A percentile compares a stretch with the other conserved stretches of the same genome.
Evolutionary conservation across 2,888 invertebrate species (phyloP).

Genomic region (Proisotoma minuta): DNA sequence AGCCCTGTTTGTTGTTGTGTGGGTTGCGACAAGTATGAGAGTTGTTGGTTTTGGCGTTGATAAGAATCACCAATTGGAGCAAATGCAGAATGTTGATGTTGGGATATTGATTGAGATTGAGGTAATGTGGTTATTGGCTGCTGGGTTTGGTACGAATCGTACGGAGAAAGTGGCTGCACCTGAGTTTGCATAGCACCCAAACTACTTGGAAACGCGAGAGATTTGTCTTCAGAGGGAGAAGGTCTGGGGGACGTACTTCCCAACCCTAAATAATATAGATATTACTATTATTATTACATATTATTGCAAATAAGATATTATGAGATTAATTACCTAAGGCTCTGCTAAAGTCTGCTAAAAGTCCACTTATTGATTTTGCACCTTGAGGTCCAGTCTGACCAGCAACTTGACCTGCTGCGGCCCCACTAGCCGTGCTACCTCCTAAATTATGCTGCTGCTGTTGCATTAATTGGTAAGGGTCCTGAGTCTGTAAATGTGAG

Average conservation of each 20-base stretch:
- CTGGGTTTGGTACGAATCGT: constrained; percentile 43
- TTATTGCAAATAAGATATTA: neutral
- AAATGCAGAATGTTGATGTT: constrained; percentile 46
- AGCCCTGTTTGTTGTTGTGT: constrained; percentile 21
- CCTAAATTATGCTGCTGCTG: constrained; percentile 29
- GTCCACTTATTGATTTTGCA: constrained; percentile 51
- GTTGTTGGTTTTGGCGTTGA: constrained; percentile 43
- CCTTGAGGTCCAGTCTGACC: constrained; percentile 19
- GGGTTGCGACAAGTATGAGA: constrained; percentile 35
- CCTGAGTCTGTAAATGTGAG: constrained; percentile 17
- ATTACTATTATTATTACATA: neutral
- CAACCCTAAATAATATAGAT: constrained; percentile 47
- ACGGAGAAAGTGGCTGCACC: constrained; percentile 35
- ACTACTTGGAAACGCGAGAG: constrained; percentile 41
- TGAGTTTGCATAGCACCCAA: constrained; percentile 2
- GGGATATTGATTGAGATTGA: constrained; percentile 8
- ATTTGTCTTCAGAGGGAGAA: constrained; percentile 50
- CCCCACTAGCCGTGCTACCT: neutral
- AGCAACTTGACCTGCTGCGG: neutral
- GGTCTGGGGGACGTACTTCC: constrained; percentile 50
- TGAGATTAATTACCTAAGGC: constrained; percentile 51
- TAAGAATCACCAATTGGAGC: constrained; percentile 45
- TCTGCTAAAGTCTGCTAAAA: constrained; percentile 54
- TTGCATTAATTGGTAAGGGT: constrained; percentile 24
- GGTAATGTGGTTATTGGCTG: constrained; percentile 6